phyloP scores from a whole-genome alignment of 1,140 invertebrate genomes.

The Diorhabda elongata region DNA sequence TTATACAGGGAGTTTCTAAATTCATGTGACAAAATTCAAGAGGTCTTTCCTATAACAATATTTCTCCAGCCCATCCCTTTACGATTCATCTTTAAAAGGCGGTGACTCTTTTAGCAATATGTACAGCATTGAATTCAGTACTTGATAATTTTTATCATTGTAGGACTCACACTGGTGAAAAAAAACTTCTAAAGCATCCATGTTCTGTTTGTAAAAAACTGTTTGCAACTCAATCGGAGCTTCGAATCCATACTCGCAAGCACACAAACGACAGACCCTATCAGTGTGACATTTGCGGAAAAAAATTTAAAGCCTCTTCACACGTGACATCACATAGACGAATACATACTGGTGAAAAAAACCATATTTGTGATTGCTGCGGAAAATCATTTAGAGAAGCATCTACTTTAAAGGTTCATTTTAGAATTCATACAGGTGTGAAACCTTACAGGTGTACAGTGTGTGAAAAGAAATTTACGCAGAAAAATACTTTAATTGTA shows the following conservation, averaged over 20 bases:
- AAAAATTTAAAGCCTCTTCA: conserved; percentile 55
- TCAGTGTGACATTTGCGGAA: conserved; percentile 57
- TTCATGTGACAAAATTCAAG: too few relatives aligned
- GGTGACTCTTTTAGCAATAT: too few relatives aligned
- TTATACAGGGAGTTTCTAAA: too few relatives aligned
- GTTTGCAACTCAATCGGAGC: not conserved
- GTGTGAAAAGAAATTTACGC: conserved; percentile 10
- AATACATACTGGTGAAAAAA: conserved; percentile 30
- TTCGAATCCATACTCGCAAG: not conserved
- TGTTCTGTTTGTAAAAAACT: not conserved
- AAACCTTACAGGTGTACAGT: conserved; percentile 8
- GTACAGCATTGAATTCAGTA: too few relatives aligned
- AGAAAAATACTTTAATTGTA: conserved; percentile 2
- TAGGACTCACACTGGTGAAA: conserved; percentile 55
- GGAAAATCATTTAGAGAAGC: conserved; percentile 25
- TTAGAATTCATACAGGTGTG: conserved; percentile 11
- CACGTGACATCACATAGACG: conserved; percentile 51
- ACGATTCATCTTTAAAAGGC: too few relatives aligned
- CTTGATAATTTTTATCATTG: not conserved
- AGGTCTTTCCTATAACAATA: too few relatives aligned
- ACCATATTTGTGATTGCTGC: conserved; percentile 22
- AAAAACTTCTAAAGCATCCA: conserved; percentile 32
- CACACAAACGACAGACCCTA: conserved; percentile 71
- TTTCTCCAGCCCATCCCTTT: too few relatives aligned
- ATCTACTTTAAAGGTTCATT: conserved; percentile 18